phyloP scores from a whole-genome alignment of 2,797 vertebrate genomes.

The Ciconia nigra region DNA sequence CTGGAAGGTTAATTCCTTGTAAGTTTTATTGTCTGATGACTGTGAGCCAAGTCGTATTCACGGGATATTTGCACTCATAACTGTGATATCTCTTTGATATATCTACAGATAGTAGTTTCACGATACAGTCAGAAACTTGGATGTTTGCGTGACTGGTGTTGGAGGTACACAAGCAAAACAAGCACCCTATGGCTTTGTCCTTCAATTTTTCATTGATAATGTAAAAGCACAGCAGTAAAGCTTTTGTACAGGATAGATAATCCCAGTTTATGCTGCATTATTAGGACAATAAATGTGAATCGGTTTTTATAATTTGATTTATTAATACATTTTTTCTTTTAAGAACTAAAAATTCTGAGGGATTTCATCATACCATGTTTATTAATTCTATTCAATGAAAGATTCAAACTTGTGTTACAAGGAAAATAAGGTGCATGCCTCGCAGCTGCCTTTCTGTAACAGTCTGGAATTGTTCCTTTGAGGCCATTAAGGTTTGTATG shows the following conservation, averaged over 20 bases:
- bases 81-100: neutral
- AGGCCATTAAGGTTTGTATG: neutral
- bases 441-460: neutral
- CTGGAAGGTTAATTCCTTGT: neutral
- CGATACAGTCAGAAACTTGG: neutral
- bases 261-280: neutral
- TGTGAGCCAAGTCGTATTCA: neutral
- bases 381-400: neutral
- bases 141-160: neutral
- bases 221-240: neutral
- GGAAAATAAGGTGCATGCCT: neutral
- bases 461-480: neutral
- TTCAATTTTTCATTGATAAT: neutral
- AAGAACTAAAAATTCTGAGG: neutral
- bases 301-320: neutral
- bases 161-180: neutral
- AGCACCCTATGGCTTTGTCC: neutral
- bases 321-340: neutral
- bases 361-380: neutral
- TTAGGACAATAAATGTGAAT: neutral
- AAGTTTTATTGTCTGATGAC: neutral
- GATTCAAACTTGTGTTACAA: neutral
- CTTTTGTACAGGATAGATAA: neutral
- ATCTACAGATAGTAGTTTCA: neutral
- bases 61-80: neutral